phyloP scores from a whole-genome alignment of 2,113 vertebrate species.

The Regulus satrapa region DNA sequence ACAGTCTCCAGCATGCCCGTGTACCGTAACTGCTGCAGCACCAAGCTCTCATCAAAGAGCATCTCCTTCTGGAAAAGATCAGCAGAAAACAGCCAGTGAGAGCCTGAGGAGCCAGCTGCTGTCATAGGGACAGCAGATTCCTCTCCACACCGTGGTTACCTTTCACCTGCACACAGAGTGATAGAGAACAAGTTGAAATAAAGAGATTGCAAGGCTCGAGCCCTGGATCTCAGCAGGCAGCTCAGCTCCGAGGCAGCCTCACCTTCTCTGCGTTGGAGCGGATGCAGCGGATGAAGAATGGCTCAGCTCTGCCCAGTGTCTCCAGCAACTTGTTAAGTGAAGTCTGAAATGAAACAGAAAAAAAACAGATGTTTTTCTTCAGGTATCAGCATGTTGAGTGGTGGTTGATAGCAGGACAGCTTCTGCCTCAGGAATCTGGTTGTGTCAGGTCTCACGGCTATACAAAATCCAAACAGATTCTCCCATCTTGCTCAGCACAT shows the following conservation, averaged over 20 bases:
- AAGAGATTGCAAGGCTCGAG: neutral
- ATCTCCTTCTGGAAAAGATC: constrained; percentile 84
- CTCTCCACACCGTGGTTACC: neutral
- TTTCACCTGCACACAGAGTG: neutral
- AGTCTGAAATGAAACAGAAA: constrained; percentile 70
- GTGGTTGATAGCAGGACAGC: neutral
- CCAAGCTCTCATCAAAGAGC: constrained; percentile 87
- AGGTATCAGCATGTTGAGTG: neutral
- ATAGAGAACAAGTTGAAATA: neutral
- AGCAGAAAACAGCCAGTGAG: neutral
- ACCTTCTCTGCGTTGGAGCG: constrained; percentile 98
- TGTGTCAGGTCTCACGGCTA: neutral
- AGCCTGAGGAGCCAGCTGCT: neutral
- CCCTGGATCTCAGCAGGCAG: neutral
- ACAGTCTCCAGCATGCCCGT: constrained; percentile 98
- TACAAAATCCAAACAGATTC: neutral
- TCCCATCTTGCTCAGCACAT: neutral
- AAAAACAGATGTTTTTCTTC: neutral
- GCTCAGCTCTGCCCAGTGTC: constrained; percentile 89
- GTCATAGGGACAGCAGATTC: neutral
- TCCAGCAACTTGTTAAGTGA: constrained; percentile 93
- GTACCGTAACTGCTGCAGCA: constrained; percentile 94
- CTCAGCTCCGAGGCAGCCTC: neutral
- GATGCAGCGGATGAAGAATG: constrained; percentile 97
- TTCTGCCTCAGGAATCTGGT: neutral